Base-by-base conservation (phyloP, 2,888 invertebrate genomes). In the Tetropium fuscum region DNA sequence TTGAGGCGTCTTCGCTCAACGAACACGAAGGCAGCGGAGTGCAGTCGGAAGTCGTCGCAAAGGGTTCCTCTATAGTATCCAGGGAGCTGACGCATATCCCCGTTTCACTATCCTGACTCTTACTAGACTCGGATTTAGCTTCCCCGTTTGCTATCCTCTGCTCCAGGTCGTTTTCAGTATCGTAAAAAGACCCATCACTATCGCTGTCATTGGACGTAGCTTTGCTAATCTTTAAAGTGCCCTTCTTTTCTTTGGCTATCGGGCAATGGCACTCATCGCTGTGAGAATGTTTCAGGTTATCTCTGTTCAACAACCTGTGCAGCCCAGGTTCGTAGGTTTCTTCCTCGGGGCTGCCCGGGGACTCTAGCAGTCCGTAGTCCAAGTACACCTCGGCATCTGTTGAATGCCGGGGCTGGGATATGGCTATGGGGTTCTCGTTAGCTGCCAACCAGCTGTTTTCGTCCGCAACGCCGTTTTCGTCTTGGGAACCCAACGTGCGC, bases 281-380 rank as follows among this genome's bases (percentile, higher is more conserved):
- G 27, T 75, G 74, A 41, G 51, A 55, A 15, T 58, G 56, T 13
- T 43, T 56, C 1, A 77, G 58, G 57, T 72, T 71, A 53, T 76
- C 77, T 49, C 80, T 80, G n/a, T 81, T 81, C n/a, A 81, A 72
- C 0, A 83, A 64, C 27, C 74, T 77, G 1, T 76, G 73, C 3
- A 75, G 58, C 57, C 77, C 75, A 3, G 60, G 43, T 58, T 72
- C 73, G 3, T 72, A 71, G 7, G 71, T 43, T 66, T 78, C 78
- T 38, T 90, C 90, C 44, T 86, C 87, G 0, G 91, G 91, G 69
- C 91, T 91, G 45, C 87, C 87, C 0, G 91, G 89, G 61, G 88
- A 89, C 64, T 89, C 89, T 55, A 87, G 83, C 68, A 87, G 83
- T 71, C 87, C 87, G 69, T 88, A 87, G 78, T 89, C 88, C 74